Evolutionary conservation across 2,797 vertebrate genomes (phyloP).

Genomic region (Tympanoctomys barrerae): DNA sequence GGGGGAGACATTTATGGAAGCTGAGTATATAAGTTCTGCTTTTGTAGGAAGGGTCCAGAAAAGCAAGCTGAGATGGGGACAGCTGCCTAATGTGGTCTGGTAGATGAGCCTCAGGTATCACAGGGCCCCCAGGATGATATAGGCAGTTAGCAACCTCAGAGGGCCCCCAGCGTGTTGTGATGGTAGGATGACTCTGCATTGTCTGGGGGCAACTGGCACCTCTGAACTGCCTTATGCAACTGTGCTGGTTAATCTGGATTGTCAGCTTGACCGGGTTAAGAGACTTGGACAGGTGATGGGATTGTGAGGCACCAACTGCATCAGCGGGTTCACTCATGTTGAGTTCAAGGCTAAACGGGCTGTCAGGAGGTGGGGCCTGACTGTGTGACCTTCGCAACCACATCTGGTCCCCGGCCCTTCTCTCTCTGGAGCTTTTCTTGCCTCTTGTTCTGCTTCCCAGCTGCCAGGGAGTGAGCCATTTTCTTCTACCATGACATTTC

Average conservation of each 20-base stretch:
- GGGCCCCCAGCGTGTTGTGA: background rate
- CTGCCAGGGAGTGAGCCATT: background rate
- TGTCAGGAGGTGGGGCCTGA: background rate
- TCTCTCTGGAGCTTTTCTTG: background rate
- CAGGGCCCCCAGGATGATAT: background rate
- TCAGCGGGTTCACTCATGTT: background rate
- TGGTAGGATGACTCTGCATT: background rate
- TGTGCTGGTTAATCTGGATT: background rate
- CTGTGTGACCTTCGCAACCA: background rate
- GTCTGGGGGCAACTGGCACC: background rate
- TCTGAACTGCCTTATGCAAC: background rate
- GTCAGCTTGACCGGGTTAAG: background rate
- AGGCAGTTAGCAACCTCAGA: background rate
- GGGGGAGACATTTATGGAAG: background rate
- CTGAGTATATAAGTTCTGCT: background rate
- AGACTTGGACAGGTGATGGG: background rate
- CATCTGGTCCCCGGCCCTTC: background rate
- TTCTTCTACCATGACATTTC: background rate
- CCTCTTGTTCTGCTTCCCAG: background rate
- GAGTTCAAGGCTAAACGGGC: background rate
- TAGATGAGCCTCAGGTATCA: background rate
- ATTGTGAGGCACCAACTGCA: background rate
- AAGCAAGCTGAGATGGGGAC: background rate
- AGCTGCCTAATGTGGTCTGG: background rate
- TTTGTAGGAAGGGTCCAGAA: slow-evolving; percentile 20